Evolutionary conservation across 2,113 vertebrate species (phyloP).

Genomic region (Hippopotamus amphibius): DNA sequence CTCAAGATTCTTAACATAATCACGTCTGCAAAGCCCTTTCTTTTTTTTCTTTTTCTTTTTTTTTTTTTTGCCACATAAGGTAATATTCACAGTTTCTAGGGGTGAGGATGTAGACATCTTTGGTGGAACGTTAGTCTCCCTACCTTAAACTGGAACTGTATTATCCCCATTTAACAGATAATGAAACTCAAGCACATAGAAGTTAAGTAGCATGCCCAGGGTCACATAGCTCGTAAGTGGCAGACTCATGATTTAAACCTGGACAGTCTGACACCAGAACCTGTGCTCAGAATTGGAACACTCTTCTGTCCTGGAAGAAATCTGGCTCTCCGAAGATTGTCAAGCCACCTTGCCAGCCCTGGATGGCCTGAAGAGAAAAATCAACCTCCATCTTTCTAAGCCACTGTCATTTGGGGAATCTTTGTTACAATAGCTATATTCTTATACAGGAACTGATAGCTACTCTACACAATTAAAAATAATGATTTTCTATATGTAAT

Average conservation of each 20-base stretch:
- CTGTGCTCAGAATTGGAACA: background rate
- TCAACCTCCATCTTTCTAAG: background rate
- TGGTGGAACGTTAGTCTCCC: background rate
- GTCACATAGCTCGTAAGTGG: background rate
- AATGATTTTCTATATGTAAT: background rate
- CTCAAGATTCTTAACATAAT: background rate
- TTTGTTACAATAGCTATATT: background rate
- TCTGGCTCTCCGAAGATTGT: background rate
- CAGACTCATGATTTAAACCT: background rate
- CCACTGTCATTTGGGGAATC: background rate
- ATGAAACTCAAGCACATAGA: slow-evolving; percentile 11
- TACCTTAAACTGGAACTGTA: background rate
- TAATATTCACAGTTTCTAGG: background rate
- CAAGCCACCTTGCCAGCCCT: too few relatives aligned
- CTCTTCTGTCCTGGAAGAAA: background rate
- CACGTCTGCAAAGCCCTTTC: background rate
- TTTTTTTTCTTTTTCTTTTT: too few relatives aligned
- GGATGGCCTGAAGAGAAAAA: background rate
- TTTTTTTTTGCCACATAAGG: background rate
- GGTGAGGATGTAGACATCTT: background rate
- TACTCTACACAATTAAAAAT: background rate
- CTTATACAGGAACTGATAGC: background rate
- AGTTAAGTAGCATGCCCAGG: background rate
- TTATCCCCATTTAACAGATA: background rate
- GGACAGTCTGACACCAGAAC: background rate